phyloP scores from a whole-genome alignment of 1,140 invertebrate species.

The Oreohelix idahoensis region DNA sequence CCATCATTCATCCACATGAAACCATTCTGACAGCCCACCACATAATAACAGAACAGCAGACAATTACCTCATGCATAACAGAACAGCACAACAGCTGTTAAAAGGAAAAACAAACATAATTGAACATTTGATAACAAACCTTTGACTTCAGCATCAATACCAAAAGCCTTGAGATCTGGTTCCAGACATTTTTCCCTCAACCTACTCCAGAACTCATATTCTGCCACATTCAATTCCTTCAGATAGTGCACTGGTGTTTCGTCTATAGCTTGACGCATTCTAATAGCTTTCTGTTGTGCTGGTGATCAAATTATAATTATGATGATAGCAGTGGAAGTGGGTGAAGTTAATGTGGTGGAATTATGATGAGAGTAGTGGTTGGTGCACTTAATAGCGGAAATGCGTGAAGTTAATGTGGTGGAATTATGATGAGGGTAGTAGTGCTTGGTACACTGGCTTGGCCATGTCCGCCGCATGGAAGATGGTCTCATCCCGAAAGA shows the following conservation, averaged over 20 bases:
- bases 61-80: not conserved
- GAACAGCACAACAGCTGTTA: not conserved
- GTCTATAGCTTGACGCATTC: constrained; percentile 51
- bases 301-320: not conserved
- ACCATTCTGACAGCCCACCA: too few relatives aligned
- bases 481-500: too few relatives aligned
- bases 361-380: too few relatives aligned
- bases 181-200: constrained; percentile 53
- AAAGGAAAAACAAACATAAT: too few relatives aligned
- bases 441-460: too few relatives aligned
- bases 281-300: constrained; percentile 53
- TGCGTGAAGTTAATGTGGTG: too few relatives aligned
- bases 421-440: too few relatives aligned
- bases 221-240: constrained; percentile 43
- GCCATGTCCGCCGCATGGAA: too few relatives aligned
- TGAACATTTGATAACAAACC: constrained; percentile 40
- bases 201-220: constrained; percentile 58
- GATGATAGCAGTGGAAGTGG: too few relatives aligned
- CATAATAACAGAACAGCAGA: not conserved
- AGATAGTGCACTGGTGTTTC: constrained; percentile 46
- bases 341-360: too few relatives aligned
- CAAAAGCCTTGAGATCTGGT: constrained; percentile 60
- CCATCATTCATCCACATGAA: too few relatives aligned
- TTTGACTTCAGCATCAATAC: constrained; percentile 59
- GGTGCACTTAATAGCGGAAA: too few relatives aligned